These are phyloP conservation scores for Corynorhinus townsendii DNA, from an alignment of 2,113 vertebrate genomes.

Conservation along the genomic window DNA sequence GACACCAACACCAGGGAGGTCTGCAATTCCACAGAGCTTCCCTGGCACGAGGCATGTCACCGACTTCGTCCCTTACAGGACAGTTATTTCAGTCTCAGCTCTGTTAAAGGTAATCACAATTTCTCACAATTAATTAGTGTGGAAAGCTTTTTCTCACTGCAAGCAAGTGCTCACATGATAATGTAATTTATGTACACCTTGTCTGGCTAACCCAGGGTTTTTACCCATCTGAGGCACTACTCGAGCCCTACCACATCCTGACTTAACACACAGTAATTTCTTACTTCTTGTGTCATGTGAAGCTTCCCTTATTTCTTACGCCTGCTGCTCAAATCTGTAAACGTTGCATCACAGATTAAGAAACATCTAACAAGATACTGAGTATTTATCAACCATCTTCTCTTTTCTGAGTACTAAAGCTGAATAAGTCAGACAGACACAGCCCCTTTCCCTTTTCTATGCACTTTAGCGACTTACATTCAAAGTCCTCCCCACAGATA, in stretches of 20 bases:
- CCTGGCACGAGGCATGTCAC: not conserved
- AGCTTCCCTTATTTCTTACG: not conserved
- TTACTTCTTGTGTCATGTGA: not conserved
- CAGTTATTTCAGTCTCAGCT: conserved; percentile 37
- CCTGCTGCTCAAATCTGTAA: not conserved
- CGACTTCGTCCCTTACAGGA: not conserved
- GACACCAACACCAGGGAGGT: not conserved
- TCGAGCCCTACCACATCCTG: not conserved
- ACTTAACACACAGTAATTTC: not conserved
- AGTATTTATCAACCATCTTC: not conserved
- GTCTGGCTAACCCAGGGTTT: not conserved
- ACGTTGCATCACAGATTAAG: not conserved
- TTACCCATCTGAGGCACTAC: not conserved
- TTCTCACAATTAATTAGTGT: conserved; percentile 61
- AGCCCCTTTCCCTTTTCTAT: not conserved
- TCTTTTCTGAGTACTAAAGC: not conserved
- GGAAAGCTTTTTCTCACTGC: not conserved
- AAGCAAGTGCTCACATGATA: not conserved
- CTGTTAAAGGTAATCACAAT: conserved; percentile 57
- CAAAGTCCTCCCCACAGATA: not conserved
- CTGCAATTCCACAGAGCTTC: not conserved
- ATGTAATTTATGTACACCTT: not conserved
- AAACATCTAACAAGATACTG: not conserved
- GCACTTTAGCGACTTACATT: not conserved
- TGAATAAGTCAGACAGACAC: not conserved